Conservation (phyloP, 2,888 invertebrate species). For the Muschampia plurimacula region DNA sequence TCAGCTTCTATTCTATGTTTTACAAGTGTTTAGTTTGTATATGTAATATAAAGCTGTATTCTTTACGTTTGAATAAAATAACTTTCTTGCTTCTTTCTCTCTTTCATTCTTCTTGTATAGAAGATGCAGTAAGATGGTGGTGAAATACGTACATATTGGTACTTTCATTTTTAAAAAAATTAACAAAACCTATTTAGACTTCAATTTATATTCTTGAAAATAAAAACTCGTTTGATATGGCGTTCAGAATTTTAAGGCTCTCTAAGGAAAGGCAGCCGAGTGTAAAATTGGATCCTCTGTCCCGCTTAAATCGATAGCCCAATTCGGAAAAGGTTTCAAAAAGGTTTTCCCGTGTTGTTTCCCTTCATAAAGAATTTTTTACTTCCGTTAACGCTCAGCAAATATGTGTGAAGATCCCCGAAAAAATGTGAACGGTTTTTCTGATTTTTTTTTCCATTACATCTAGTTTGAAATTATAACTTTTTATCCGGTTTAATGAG, state of each 20-base stretch:
- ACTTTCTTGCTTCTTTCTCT: too few relatives aligned
- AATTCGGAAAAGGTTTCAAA: conserved; percentile 29
- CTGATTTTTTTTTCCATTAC: background rate
- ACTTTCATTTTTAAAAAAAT: background rate
- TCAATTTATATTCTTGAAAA: conserved; percentile 29
- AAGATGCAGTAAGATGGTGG: background rate
- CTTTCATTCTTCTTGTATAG: background rate
- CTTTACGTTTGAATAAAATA: too few relatives aligned
- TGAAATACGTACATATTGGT: background rate
- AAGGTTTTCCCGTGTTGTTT: conserved; percentile 24
- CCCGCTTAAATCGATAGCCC: conserved; percentile 32
- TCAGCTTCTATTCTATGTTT: too few relatives aligned
- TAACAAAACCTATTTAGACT: conserved; percentile 4
- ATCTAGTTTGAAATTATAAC: background rate
- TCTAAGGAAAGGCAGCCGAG: conserved; percentile 26
- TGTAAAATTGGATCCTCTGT: conserved; percentile 32
- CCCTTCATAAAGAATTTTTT: conserved; percentile 31
- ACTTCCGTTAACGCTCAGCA: conserved; percentile 16
- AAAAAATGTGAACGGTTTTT: conserved; percentile 4
- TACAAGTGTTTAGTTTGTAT: too few relatives aligned
- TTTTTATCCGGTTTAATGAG: background rate
- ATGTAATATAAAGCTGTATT: too few relatives aligned
- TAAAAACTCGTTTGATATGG: conserved; percentile 6
- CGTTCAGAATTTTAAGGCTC: conserved; percentile 26
- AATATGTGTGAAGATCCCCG: conserved; percentile 19